Evolutionary conservation across 1,140 invertebrate species (phyloP), one percentile per base, ranked within the genome.

Genomic region (Sitodiplosis mosellana): DNA sequence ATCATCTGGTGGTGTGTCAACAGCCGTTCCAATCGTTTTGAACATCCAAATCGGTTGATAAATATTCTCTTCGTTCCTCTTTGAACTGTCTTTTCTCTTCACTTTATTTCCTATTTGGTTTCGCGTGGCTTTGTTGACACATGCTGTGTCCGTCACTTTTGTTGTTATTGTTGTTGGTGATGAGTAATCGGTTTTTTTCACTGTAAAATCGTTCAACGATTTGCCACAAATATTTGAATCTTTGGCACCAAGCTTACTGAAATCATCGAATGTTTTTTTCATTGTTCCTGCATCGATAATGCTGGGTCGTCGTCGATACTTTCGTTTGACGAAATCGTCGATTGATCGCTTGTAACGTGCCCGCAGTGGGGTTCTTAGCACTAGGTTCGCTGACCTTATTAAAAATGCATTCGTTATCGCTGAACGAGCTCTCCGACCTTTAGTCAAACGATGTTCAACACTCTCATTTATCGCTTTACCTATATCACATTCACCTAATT

Each of bases 21-120:
- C 22, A 12, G 22, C 1, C 54, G 53, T 49, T 11, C 54, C 52
- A 18, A 59, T 17, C 1, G 61, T 64, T 46, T 60, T 53, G 34
- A 59, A 64, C 45, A 61, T 55, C 61, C 61, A 64, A 42, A 64
- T 64, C 43, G 61, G 56, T 33, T 64, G 61, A 51, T 64, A 64
- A 48, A 64, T 64, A 8, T 54, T 53, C 19, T 63, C 61, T 42
- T 62, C 60, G n/a, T 56, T 51, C n/a, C n/a, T 18, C 6, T 10
- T 46, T 34, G 22, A 10, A 33, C 14, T 27, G 20, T 46, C 45
- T 27, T 22, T 45, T n/a, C 15, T 46, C 15, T 46, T 44, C 21
- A 12, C 19, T 14, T 44, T 14, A 18, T 18, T 38, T 38, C 36
- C 36, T n/a, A 38, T 14, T 3, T 14, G 3, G 15, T 12, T 42